Percentiles rank a stretch among this genome's conserved stretches.
phyloP scores from a whole-genome alignment of 2,888 invertebrate species.

The Melitaea athalia region DNA sequence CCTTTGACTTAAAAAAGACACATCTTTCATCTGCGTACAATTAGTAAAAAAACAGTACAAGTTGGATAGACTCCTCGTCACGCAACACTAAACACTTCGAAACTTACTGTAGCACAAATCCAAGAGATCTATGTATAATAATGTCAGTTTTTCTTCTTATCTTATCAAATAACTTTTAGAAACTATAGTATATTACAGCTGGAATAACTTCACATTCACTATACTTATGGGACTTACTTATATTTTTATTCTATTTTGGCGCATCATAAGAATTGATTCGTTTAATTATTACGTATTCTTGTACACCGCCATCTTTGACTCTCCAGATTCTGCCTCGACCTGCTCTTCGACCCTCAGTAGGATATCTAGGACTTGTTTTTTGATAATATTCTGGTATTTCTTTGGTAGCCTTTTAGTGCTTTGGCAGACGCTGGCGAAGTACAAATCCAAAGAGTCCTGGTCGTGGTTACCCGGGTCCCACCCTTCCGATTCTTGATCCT shows the following conservation, averaged over 20 bases:
- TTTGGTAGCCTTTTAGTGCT: slow-evolving; percentile 65
- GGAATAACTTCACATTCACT: slow-evolving; percentile 4
- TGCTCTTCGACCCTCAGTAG: slow-evolving; percentile 68
- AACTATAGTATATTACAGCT: not conserved
- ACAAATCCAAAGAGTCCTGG: slow-evolving; percentile 66
- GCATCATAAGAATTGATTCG: not conserved
- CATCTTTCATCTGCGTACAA: too few relatives aligned
- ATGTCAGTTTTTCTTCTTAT: too few relatives aligned
- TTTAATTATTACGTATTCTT: slow-evolving; percentile 23
- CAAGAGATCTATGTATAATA: too few relatives aligned
- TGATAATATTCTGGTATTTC: slow-evolving; percentile 58
- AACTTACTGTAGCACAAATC: too few relatives aligned
- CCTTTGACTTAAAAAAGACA: too few relatives aligned
- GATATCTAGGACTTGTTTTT: slow-evolving; percentile 64
- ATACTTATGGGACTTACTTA: not conserved
- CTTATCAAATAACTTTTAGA: too few relatives aligned
- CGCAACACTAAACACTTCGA: too few relatives aligned
- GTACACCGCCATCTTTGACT: slow-evolving; percentile 37
- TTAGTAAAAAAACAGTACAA: too few relatives aligned
- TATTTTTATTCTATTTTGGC: not conserved
- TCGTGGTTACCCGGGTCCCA: slow-evolving; percentile 56
- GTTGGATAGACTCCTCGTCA: too few relatives aligned
- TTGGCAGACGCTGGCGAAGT: slow-evolving; percentile 76
- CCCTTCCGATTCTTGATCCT: slow-evolving; percentile 46
- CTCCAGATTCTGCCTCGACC: slow-evolving; percentile 50